Percentiles rank a stretch among this genome's conserved stretches.
Conservation (phyloP, 2,113 vertebrate genomes). For the Desmodus rotundus region DNA sequence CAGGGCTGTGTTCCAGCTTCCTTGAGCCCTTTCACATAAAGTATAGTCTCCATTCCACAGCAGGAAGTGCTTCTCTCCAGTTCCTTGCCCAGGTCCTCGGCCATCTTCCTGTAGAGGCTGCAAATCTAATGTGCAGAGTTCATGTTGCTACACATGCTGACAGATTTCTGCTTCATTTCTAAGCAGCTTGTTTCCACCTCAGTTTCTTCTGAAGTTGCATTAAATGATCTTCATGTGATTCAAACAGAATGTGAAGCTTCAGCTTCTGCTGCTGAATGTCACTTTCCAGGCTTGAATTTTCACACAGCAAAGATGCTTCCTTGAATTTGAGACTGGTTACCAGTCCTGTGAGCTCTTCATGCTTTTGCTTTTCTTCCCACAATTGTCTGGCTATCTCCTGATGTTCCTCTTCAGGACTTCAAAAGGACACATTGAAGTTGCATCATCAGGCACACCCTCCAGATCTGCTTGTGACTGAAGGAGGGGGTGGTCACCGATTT, state of each 20-base stretch:
- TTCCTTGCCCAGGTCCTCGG: neutral
- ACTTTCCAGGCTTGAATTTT: neutral
- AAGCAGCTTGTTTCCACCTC: neutral
- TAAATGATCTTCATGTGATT: fast-evolving
- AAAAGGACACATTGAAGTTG: neutral
- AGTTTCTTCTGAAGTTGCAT: neutral
- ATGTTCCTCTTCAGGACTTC: neutral
- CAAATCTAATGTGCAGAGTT: neutral
- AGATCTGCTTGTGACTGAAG: neutral
- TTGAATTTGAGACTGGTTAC: neutral
- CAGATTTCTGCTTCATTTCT: neutral
- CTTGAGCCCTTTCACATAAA: neutral
- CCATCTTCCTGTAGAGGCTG: neutral
- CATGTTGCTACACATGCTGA: neutral
- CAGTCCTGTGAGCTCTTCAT: neutral
- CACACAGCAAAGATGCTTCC: neutral
- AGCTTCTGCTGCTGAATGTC: neutral
- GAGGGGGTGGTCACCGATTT: neutral
- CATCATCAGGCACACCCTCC: neutral
- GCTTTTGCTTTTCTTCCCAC: neutral
- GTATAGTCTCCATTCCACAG: neutral
- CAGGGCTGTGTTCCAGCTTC: neutral
- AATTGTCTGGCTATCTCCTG: neutral
- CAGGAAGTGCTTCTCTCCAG: neutral
- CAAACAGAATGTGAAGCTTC: neutral